phyloP scores from a whole-genome alignment of 2,113 vertebrate genomes.

The Acanthisitta chloris region DNA sequence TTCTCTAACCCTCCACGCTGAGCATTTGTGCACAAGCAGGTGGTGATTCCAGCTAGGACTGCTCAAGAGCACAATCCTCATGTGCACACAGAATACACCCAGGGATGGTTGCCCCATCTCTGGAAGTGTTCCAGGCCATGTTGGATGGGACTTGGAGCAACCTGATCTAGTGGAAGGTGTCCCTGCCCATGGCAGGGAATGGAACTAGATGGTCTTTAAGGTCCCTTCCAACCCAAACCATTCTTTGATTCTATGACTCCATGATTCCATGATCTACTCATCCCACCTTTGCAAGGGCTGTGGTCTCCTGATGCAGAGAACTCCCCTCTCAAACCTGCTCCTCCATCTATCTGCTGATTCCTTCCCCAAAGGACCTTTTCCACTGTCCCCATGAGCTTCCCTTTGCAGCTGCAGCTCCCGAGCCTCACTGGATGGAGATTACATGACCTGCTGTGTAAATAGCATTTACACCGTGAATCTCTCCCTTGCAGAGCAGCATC shows the following conservation, averaged over 20 bases:
- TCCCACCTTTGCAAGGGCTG: neutral
- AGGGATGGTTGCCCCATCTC: neutral
- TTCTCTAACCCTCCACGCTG: neutral
- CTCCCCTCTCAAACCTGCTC: neutral
- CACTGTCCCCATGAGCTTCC: fast-evolving
- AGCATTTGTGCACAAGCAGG: too few species aligned
- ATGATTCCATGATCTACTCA: neutral
- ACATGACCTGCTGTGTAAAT: fast-evolving
- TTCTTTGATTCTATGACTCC: neutral
- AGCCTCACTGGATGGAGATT: neutral
- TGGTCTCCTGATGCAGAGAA: neutral
- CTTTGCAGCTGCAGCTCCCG: neutral
- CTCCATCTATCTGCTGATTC: neutral
- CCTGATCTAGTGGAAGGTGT: neutral
- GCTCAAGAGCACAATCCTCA: neutral
- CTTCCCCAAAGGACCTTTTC: neutral
- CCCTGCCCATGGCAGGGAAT: neutral
- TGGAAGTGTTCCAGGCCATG: neutral
- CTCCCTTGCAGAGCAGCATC: neutral
- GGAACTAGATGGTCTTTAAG: neutral
- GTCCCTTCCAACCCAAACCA: neutral
- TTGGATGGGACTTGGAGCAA: fast-evolving
- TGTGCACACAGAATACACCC: neutral
- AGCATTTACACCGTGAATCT: neutral
- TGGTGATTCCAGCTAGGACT: neutral